Evolutionary conservation across 2,113 vertebrate species (phyloP), one percentile per base, ranked within the genome.

Genomic region (Dinomys branickii): DNA sequence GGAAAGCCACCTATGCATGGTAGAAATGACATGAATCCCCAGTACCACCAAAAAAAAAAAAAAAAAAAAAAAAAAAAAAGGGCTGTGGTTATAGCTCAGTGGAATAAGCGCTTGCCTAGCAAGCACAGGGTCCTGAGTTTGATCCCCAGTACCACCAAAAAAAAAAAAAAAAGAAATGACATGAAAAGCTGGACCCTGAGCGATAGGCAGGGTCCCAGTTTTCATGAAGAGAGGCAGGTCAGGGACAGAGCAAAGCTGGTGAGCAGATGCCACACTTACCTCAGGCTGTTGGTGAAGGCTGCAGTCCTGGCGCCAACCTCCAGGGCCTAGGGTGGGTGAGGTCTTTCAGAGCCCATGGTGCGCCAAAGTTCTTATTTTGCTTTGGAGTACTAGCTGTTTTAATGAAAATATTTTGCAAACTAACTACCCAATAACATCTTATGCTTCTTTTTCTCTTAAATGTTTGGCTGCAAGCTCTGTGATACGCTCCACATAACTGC

Each of bases 361-460:
- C 63, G 77, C 35, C 35, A 50, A 16, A 22, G 35, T 16, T 81
- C 50, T 88, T 94, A 81, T 77, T 69, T 87, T 69, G 30, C 47
- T 80, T 65, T 54, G 20, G 16, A 67, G 7, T 12, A 63, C 63
- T 82, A n/a, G 6, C 30, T 50, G 86, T 81, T 83, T 71, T n/a
- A 94, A 78, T 69, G 71, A 94, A 47, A 82, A 20, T 38, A 22
- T 85, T 71, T n/a, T 65, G 13, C 56, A 41, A 56, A 77, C 56
- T 77, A 89, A 9, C 77, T 88, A 16, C 78, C 41, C 75, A 20
- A 24, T 59, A 54, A 44, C 4, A 30, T 30, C 33, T 38, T 11
- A 0, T 50, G 67, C 73, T 69, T 52, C 26, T 26, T 93, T 90
- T 58, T 44, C 83, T 91, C 77, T 58, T 92, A 10, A 41, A 13